Evolutionary conservation across 2,113 vertebrate genomes (phyloP), one percentile per base, ranked within the genome.

Genomic region (Tringa solitaria): DNA sequence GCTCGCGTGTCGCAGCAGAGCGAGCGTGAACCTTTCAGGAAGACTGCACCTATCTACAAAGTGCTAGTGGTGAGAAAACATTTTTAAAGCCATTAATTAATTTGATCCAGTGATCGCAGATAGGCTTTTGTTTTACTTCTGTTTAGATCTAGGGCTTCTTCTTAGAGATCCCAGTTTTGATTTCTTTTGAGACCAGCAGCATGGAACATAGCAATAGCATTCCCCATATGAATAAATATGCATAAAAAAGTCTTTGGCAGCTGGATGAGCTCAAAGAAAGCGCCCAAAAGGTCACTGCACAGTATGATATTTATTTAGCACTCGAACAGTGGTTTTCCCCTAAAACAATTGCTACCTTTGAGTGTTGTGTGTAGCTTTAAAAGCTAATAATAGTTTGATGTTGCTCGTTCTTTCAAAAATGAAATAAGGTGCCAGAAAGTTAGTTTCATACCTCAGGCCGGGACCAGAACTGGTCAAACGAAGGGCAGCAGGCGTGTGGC

Each of bases 401-500:
- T 75, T 5, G 9, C 48, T 75, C 37, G 3, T 68, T 48, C 65
- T 85, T 87, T 77, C 59, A 37, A 33, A 46, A 23, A 20, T 2
- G 26, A 59, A 60, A 35, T 50, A 7, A 5, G 28, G 70, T 45
- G 30, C 32, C 79, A 63, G 73, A 74, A 84, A 72, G 73, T 74
- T 26, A 50, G 46, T 80, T 86, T 33, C 93, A 10, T 95, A 95
- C 92, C 92, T 95, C 56, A 63, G 85, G 68, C 76, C n/a, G 92
- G 56, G 87, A 80, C 33, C 64, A 61, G 82, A n/a, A 12, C 1
- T 19, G 85, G 77, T 51, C 32, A 30, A 39, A 30, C 2, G 60
- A 10, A 88, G 85, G 86, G 72, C 6, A 30, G 79, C 1, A 4
- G 28, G 86, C 19, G 12, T 9, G 14, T 53, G 92, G 89, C 88